Percentiles rank a stretch among this genome's conserved stretches.
These are phyloP conservation scores for Anoplolepis gracilipes DNA, from an alignment of 1,140 invertebrate species.

Conservation along the genomic window DNA sequence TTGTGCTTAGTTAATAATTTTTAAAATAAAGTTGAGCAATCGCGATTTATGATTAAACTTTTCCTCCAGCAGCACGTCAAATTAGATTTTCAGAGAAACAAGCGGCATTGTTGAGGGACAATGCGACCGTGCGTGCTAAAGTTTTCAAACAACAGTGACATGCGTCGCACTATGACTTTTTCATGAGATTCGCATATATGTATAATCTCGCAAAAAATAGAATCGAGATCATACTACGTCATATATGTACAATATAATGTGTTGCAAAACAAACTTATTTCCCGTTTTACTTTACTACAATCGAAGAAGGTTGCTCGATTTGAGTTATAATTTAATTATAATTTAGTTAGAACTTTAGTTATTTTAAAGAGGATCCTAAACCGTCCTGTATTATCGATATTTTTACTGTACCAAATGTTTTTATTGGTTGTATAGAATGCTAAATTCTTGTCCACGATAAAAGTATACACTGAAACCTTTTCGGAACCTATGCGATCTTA, in stretches of 20 bases:
- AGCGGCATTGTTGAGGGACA: not conserved
- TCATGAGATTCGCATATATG: constrained; percentile 22
- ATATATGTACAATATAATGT: not conserved
- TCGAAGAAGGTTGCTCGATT: constrained; percentile 4
- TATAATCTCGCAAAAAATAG: constrained; percentile 41
- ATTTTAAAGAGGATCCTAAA: no score
- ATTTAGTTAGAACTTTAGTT: no score
- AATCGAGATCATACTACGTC: not conserved
- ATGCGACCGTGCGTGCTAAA: not conserved
- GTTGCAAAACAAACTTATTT: constrained; percentile 26
- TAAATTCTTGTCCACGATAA: no score
- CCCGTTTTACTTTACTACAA: constrained; percentile 1
- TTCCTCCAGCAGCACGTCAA: constrained; percentile 14
- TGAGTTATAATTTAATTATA: no score
- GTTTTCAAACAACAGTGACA: constrained; percentile 33
- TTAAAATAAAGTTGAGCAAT: constrained; percentile 15
- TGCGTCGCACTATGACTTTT: constrained; percentile 33
- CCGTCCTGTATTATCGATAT: no score
- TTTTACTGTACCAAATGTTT: no score
- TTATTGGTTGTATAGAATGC: no score
- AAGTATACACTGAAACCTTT: no score
- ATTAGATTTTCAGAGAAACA: constrained; percentile 36
- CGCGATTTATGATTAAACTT: constrained; percentile 22
- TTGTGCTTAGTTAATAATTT: constrained; percentile 30
- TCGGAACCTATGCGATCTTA: no score